Conservation (phyloP, 2,888 invertebrate species). For the Leucania comma region DNA sequence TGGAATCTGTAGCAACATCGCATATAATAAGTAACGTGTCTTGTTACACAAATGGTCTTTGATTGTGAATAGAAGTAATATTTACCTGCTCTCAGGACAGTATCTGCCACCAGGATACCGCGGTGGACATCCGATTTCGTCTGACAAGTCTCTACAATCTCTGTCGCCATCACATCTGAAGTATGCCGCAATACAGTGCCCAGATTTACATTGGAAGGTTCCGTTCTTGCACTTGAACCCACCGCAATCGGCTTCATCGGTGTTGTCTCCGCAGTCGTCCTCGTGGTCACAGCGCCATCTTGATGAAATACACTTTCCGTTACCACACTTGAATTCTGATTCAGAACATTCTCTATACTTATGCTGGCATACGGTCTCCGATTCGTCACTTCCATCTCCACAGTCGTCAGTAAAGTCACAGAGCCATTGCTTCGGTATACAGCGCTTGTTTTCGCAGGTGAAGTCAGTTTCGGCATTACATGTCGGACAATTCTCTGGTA, state of each 20-base stretch:
- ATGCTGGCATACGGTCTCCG: slow-evolving; percentile 95
- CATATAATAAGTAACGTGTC: neutral
- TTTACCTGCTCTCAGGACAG: slow-evolving; percentile 94
- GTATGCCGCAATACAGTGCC: slow-evolving; percentile 97
- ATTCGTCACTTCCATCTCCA: slow-evolving; percentile 98
- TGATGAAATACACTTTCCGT: slow-evolving; percentile 97
- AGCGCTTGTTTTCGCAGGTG: slow-evolving; percentile 97
- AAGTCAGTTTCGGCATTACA: slow-evolving; percentile 97
- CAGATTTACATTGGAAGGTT: slow-evolving; percentile 97
- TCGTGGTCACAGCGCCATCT: slow-evolving; percentile 99
- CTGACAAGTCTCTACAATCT: slow-evolving; percentile 97
- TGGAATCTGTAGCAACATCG: slow-evolving; percentile 92
- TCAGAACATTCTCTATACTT: slow-evolving; percentile 97
- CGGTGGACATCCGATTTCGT: slow-evolving; percentile 97
- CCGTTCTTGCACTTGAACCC: slow-evolving; percentile 96
- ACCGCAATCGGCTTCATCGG: slow-evolving; percentile 96
- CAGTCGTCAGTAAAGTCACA: slow-evolving; percentile 99
- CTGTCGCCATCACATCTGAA: slow-evolving; percentile 97
- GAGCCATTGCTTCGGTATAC: slow-evolving; percentile 97
- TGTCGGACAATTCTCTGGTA: slow-evolving; percentile 96
- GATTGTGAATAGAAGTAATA: neutral
- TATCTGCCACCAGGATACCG: slow-evolving; percentile 96
- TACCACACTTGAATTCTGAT: slow-evolving; percentile 96
- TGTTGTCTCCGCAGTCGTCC: slow-evolving; percentile 98
- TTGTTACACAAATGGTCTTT: neutral